These are phyloP conservation scores for Pseudomyrmex cubaensis DNA, from an alignment of 1,140 invertebrate genomes.

Conservation along the genomic window DNA sequence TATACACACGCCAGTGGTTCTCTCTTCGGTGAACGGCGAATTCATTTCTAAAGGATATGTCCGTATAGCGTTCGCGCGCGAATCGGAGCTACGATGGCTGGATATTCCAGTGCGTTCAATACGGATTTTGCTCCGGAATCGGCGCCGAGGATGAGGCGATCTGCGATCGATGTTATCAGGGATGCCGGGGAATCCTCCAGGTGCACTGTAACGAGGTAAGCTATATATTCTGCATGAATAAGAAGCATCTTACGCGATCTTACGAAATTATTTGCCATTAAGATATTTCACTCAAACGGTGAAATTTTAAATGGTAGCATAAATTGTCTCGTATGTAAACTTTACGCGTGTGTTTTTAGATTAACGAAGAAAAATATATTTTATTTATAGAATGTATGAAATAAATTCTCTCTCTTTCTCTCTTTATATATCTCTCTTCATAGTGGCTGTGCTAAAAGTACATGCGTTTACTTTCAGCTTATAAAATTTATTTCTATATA, in stretches of 20 bases:
- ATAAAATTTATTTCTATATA: conserved; percentile 20
- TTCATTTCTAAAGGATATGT: conserved; percentile 61
- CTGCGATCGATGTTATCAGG: conserved; percentile 42
- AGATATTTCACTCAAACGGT: background rate
- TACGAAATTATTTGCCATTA: background rate
- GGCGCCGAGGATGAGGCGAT: conserved; percentile 25
- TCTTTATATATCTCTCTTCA: no score
- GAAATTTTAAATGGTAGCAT: background rate
- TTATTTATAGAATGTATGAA: background rate
- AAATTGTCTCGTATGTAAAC: background rate
- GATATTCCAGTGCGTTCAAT: conserved; percentile 54
- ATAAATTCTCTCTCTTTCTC: no score
- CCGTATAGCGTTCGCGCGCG: conserved; percentile 53
- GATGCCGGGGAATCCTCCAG: conserved; percentile 28
- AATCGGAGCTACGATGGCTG: conserved; percentile 64
- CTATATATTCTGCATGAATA: conserved; percentile 1
- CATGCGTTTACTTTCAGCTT: background rate
- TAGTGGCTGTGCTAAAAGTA: no score
- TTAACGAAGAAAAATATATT: conserved; percentile 11
- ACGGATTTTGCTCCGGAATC: conserved; percentile 62
- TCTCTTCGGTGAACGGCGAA: conserved; percentile 45
- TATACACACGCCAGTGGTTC: conserved; percentile 28
- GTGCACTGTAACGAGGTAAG: conserved; percentile 45
- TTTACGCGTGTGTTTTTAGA: background rate
- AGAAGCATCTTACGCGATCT: background rate